Evolutionary conservation across 2,888 invertebrate species (phyloP), one percentile per base, ranked within the genome.

Genomic region (Phorcus lineatus): DNA sequence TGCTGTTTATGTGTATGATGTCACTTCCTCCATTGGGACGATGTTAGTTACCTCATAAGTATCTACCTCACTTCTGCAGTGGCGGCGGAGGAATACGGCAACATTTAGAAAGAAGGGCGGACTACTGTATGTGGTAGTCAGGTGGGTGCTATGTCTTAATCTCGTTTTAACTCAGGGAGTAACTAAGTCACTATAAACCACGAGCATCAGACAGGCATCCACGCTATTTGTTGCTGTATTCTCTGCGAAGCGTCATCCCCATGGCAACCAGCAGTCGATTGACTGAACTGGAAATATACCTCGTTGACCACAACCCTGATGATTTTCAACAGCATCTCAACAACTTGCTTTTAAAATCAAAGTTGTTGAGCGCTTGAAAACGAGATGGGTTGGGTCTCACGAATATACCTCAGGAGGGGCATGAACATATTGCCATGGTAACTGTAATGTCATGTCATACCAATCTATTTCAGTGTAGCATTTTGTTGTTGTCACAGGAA

Each of bases 41-140:
- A 70, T 70, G 70, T 36, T 70, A 70, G 70, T 70, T 70, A 70
- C 70, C 70, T 70, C 70, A 70, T 70, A 70, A 70, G 70, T 70
- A 70, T 70, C 70, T 70, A 70, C 70, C 70, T 70, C 70, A 70
- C 36, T 70, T 31, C 40, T 31, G 70, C 40, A 40, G 40, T 40
- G 70, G 40, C 40, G 31, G 70, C 47, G 47, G 47, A 6, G 47
- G 47, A 47, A 47, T 47, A 70, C 36, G 70, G 31, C 70, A 36
- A 16, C 36, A 36, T 31, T 17, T 36, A 36, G 36, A 19, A 11
- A 11, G 17, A 36, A 36, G 36, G 70, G 70, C 36, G 31, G 36
- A 40, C 36, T 36, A 31, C 57, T 2, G 7, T 36, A 17, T n/a
- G 11, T 4, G 36, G 70, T 36, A 13, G 36, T 36, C 19, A n/a